A percentile compares a stretch with the other conserved stretches of the same genome.
Evolutionary conservation across 2,797 vertebrate genomes (phyloP).

Genomic region (Apodemus agrarius): DNA sequence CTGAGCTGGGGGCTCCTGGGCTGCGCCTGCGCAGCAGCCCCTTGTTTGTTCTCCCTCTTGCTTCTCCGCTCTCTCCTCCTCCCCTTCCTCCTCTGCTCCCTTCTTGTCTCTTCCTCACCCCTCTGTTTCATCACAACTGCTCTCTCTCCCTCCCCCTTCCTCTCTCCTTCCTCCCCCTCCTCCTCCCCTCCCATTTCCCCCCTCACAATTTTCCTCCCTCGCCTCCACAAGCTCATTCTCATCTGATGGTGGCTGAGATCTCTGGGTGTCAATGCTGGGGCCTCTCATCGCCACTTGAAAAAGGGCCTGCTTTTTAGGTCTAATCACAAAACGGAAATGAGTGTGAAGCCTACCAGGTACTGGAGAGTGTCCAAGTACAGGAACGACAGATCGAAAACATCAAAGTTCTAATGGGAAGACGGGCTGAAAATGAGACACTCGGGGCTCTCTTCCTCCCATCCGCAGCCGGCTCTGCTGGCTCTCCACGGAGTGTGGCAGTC

Average conservation of each 20-base stretch:
- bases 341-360: conserved; percentile 6
- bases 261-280: neutral
- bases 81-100: neutral
- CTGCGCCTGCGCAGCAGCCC: fast-evolving
- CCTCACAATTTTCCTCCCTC: neutral
- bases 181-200: too few relatives aligned
- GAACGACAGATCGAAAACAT: neutral
- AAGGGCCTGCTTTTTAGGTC: neutral
- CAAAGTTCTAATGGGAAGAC: neutral
- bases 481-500: neutral
- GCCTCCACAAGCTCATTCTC: neutral
- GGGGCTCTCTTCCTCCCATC: neutral
- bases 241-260: conserved; percentile 12
- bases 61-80: neutral
- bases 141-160: neutral
- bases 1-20: neutral
- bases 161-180: too few relatives aligned
- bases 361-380: neutral
- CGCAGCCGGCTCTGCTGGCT: neutral
- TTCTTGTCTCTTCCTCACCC: too few relatives aligned
- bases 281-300: conserved; percentile 3
- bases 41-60: too few relatives aligned
- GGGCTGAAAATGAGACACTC: neutral
- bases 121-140: neutral
- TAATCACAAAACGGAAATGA: conserved; percentile 55